Conservation (phyloP, 2,888 invertebrate genomes). For the Colletes collaris region DNA sequence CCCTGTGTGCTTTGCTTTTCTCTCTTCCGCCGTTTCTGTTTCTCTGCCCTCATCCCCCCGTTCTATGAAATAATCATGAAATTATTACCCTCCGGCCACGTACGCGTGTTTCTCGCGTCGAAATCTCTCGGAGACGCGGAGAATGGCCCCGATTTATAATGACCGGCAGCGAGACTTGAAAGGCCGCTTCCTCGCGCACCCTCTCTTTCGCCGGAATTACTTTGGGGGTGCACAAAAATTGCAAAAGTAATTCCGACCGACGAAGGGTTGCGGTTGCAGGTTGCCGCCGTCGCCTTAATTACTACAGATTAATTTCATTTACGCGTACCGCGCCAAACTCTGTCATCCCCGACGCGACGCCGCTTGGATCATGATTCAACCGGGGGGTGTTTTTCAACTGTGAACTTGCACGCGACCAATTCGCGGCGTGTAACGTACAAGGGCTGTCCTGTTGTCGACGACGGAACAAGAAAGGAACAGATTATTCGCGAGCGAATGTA, state of each 20-base stretch:
- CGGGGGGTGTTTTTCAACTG: no score
- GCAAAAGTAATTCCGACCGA: slow-evolving; percentile 46
- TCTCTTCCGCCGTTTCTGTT: slow-evolving; percentile 8
- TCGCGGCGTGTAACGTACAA: no score
- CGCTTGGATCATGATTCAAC: no score
- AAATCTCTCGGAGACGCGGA: slow-evolving; percentile 39
- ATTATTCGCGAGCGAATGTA: no score
- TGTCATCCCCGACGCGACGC: slow-evolving; percentile 1
- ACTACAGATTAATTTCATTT: slow-evolving; percentile 49
- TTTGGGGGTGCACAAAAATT: neutral
- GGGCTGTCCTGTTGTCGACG: no score
- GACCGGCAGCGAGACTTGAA: slow-evolving; percentile 29
- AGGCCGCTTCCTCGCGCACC: slow-evolving; percentile 10
- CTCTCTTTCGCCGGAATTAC: slow-evolving; percentile 21
- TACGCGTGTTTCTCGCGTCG: slow-evolving; percentile 24
- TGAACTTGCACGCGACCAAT: no score
- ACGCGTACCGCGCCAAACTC: neutral
- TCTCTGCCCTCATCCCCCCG: slow-evolving; percentile 38
- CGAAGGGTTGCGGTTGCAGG: neutral
- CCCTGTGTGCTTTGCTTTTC: neutral
- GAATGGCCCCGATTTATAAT: slow-evolving; percentile 49
- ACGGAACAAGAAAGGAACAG: no score
- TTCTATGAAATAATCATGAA: slow-evolving; percentile 81
- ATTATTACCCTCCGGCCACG: slow-evolving; percentile 71
- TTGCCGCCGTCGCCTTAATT: slow-evolving; percentile 39